Evolutionary conservation across 2,888 invertebrate genomes (phyloP).

Genomic region (Cepaea hortensis): DNA sequence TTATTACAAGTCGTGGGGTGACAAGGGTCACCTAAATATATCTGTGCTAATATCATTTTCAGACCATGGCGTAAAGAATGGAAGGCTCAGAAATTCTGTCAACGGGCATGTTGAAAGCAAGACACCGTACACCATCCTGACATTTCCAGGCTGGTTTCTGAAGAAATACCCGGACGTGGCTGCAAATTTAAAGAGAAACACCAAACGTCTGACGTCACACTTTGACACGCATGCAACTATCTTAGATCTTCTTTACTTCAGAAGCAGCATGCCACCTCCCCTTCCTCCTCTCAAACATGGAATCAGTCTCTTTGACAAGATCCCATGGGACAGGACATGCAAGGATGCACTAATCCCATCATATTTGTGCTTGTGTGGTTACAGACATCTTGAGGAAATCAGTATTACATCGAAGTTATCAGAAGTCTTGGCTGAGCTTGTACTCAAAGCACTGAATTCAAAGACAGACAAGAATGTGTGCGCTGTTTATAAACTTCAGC

Average conservation of each 20-base stretch:
- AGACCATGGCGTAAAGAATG: slow-evolving; percentile 93
- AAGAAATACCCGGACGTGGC: slow-evolving; percentile 81
- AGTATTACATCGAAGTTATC: slow-evolving; percentile 77
- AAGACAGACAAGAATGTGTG: slow-evolving; percentile 62
- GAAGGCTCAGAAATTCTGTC: slow-evolving; percentile 87
- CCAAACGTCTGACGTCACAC: slow-evolving; percentile 84
- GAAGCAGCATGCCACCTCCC: slow-evolving; percentile 48
- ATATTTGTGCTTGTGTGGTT: slow-evolving; percentile 83
- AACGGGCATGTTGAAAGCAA: slow-evolving; percentile 88
- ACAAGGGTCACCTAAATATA: slow-evolving; percentile 62
- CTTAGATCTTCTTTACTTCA: too few species aligned
- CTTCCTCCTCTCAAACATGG: slow-evolving; percentile 55
- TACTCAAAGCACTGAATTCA: slow-evolving; percentile 84
- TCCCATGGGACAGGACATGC: too few species aligned
- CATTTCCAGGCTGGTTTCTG: slow-evolving; percentile 85
- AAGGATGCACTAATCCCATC: slow-evolving; percentile 85
- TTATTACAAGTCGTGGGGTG: slow-evolving; percentile 79
- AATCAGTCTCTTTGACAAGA: slow-evolving; percentile 82
- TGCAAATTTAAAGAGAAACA: slow-evolving; percentile 82
- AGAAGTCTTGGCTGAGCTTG: slow-evolving; percentile 79
- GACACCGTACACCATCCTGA: slow-evolving; percentile 86
- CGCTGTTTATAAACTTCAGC: slow-evolving; percentile 79
- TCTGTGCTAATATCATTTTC: slow-evolving; percentile 78
- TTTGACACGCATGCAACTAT: slow-evolving; percentile 88
- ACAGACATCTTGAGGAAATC: slow-evolving; percentile 54